Conservation (phyloP, 2,797 vertebrate species). For the Champsocephalus esox region DNA sequence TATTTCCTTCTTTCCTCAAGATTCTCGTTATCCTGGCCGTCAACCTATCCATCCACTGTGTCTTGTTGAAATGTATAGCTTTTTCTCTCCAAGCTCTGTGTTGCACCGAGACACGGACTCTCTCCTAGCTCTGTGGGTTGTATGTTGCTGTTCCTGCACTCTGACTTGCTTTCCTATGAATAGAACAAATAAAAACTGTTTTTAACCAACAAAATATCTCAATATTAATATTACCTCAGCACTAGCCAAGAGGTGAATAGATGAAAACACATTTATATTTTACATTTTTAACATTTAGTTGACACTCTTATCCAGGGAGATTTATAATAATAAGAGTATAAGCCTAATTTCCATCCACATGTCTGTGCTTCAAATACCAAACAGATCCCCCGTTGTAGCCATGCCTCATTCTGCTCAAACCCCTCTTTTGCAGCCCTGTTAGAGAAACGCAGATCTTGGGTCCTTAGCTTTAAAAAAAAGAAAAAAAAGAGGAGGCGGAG, state of each 20-base stretch:
- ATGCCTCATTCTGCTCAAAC: too few relatives aligned
- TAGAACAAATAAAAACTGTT: neutral
- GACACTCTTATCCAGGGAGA: neutral
- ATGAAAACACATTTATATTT: slow-evolving; percentile 30
- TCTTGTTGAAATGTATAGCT: slow-evolving; percentile 1
- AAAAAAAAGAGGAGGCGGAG: too few relatives aligned
- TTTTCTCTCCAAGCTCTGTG: neutral
- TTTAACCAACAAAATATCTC: neutral
- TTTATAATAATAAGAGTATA: neutral
- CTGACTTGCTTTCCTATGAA: slow-evolving; percentile 5
- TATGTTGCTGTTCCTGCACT: slow-evolving; percentile 1
- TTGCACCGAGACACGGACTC: neutral
- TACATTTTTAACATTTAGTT: slow-evolving; percentile 25
- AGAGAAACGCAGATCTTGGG: too few relatives aligned
- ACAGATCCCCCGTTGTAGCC: too few relatives aligned
- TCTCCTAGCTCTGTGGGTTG: neutral
- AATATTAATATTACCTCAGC: neutral
- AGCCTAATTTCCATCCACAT: slow-evolving; percentile 15
- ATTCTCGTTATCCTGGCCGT: neutral
- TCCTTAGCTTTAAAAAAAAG: too few relatives aligned
- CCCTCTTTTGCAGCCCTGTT: too few relatives aligned
- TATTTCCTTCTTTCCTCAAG: neutral
- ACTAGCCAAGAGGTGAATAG: neutral
- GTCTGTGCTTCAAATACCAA: too few relatives aligned
- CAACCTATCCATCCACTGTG: neutral